Percentiles rank a stretch among this genome's conserved stretches.
Evolutionary conservation across 2,797 vertebrate species (phyloP).

Genomic region (Glyptemys insculpta): DNA sequence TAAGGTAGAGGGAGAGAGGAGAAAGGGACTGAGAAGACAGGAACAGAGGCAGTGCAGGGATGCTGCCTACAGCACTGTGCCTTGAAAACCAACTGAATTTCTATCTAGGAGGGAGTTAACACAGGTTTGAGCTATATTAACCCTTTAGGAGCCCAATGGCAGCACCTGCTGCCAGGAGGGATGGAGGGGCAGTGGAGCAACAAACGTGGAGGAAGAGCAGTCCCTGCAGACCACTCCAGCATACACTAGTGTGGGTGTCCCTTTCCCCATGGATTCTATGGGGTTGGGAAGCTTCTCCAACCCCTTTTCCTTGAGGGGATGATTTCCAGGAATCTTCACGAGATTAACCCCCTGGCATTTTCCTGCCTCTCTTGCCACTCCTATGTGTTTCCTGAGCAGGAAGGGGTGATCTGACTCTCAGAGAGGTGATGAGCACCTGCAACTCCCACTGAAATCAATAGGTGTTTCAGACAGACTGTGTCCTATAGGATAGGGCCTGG

Average conservation of each 20-base stretch:
- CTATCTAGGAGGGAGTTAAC: neutral
- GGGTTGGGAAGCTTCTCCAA: neutral
- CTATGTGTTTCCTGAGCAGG: neutral
- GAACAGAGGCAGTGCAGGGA: neutral
- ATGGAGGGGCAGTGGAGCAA: too few species aligned
- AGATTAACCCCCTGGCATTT: neutral
- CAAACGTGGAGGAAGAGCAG: too few species aligned
- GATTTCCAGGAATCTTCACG: neutral
- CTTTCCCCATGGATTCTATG: neutral
- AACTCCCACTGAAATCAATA: neutral
- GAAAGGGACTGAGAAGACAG: neutral
- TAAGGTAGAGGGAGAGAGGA: rapidly evolving
- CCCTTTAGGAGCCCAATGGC: neutral
- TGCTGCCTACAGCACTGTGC: neutral
- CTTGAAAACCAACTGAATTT: neutral
- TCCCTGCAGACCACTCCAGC: neutral
- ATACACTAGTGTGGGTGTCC: neutral
- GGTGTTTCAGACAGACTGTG: neutral
- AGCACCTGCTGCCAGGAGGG: neutral
- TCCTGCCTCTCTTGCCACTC: neutral
- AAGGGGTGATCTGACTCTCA: neutral
- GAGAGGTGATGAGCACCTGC: neutral
- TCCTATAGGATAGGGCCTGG: neutral
- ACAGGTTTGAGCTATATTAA: too few species aligned
- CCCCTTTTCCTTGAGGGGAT: neutral